Base-by-base conservation (phyloP, 2,888 invertebrate genomes). In the Crematogaster levior region DNA sequence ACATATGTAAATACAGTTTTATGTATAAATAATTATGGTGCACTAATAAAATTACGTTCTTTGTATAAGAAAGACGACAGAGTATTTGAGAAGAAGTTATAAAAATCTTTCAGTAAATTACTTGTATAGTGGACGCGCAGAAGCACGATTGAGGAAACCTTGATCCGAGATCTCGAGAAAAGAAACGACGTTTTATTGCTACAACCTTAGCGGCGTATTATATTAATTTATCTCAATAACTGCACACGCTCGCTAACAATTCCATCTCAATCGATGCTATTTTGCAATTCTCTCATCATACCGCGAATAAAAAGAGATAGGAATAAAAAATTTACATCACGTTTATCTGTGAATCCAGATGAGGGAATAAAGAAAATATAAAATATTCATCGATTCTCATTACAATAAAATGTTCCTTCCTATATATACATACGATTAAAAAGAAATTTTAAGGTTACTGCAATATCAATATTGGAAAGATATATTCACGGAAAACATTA, bases 151-250 rank as follows among this genome's bases (percentile, higher is more conserved):
- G 27, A 75, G 75, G 37, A 75, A 75, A 43, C 30, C 77, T 70
- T 56, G 70, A 65, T 66, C 21, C 68, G 30, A 68, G 75, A 48
- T 73, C 46, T 10, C 21, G n/a, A 40, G 75, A 53, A 66, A 56
- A 72, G 70, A 68, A 43, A 30, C 30, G 15, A 40, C n/a, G 53
- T 48, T 70, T 77, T 72, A 72, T 77, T 77, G 56, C 21, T 5
- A 30, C 72, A 77, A 56, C 53, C 73, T 51, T 51, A 66, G 18
- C 10, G 12, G 40, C 43, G 30, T 56, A 72, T 77, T 56, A 77
- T 68, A 70, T 40, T 77, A 77, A 77, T 77, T 70, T 70, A 30
- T 70, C 72, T 72, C 77, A 56, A 77, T 70, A 56, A 77, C 30
- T 40, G 24, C 27, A 66, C 24, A 70, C 40, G 66, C 37, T 66